phyloP scores from a whole-genome alignment of 2,888 invertebrate species.

The Merodon equestris region DNA sequence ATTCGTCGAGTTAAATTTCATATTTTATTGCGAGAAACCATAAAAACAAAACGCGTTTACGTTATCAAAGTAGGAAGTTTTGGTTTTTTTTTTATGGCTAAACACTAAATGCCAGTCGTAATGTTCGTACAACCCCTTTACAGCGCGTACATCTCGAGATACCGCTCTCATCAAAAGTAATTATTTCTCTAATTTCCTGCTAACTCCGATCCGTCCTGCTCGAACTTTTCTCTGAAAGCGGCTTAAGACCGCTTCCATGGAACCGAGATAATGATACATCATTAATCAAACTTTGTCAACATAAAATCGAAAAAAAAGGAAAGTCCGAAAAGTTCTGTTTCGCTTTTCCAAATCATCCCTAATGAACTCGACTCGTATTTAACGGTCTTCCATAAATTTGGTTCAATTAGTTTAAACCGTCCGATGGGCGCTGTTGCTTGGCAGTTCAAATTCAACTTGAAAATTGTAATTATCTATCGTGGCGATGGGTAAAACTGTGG shows the following conservation, averaged over 20 bases:
- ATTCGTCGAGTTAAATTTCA: slow-evolving; percentile 36
- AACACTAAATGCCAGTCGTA: slow-evolving; percentile 19
- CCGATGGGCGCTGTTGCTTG: no score
- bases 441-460: no score
- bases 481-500: no score
- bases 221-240: no score
- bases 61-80: slow-evolving; percentile 1
- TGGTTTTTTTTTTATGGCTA: slow-evolving; percentile 28
- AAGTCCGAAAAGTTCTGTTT: slow-evolving; percentile 50
- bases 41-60: slow-evolving; percentile 28
- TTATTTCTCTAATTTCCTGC: slow-evolving; percentile 52
- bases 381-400: slow-evolving; percentile 18
- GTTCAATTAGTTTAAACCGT: no score
- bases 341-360: slow-evolving; percentile 40
- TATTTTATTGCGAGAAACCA: slow-evolving; percentile 44
- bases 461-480: no score
- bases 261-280: no score
- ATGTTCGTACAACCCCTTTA: no score
- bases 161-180: slow-evolving; percentile 39
- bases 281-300: slow-evolving; percentile 60
- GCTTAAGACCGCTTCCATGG: slow-evolving; percentile 4
- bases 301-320: slow-evolving; percentile 38
- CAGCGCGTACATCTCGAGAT: background rate
- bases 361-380: slow-evolving; percentile 43
- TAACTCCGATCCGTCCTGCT: background rate